Evolutionary conservation across 2,888 invertebrate species (phyloP).

Genomic region (Drosophila seclusa): DNA sequence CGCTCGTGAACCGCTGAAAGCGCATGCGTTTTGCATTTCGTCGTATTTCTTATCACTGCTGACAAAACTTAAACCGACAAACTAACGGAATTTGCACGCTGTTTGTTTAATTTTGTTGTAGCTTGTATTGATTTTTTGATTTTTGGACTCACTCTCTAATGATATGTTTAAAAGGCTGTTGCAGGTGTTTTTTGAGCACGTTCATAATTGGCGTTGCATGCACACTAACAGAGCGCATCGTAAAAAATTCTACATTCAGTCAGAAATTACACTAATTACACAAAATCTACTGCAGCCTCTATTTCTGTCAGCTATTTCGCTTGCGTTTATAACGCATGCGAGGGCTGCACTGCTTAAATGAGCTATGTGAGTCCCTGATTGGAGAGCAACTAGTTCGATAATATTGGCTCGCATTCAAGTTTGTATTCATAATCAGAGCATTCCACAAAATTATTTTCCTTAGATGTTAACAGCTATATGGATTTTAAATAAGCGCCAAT

Average conservation of each 20-base stretch:
- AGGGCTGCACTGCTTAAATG: conserved; percentile 40
- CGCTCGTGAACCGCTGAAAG: conserved; percentile 39
- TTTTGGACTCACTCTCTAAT: conserved; percentile 34
- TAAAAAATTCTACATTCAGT: conserved; percentile 37
- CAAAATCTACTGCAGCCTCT: conserved; percentile 11
- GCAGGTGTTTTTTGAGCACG: not conserved
- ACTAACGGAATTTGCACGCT: conserved; percentile 79
- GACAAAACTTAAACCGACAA: conserved; percentile 48
- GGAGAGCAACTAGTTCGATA: not conserved
- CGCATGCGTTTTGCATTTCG: conserved; percentile 51
- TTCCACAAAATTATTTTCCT: not conserved
- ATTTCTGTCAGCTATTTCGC: conserved; percentile 14
- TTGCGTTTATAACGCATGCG: conserved; percentile 46
- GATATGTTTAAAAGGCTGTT: conserved; percentile 16
- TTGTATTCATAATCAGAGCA: not conserved
- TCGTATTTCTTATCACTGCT: conserved; percentile 67
- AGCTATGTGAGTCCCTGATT: not conserved
- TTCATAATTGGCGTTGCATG: not conserved
- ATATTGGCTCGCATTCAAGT: not conserved
- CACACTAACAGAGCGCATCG: not conserved
- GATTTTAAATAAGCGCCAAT: not conserved
- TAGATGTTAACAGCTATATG: not conserved
- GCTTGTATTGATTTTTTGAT: conserved; percentile 67
- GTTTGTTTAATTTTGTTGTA: conserved; percentile 42
- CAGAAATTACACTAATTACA: conserved; percentile 34